phyloP scores from a whole-genome alignment of 2,888 invertebrate species.

The Cryptocephalus primarius region DNA sequence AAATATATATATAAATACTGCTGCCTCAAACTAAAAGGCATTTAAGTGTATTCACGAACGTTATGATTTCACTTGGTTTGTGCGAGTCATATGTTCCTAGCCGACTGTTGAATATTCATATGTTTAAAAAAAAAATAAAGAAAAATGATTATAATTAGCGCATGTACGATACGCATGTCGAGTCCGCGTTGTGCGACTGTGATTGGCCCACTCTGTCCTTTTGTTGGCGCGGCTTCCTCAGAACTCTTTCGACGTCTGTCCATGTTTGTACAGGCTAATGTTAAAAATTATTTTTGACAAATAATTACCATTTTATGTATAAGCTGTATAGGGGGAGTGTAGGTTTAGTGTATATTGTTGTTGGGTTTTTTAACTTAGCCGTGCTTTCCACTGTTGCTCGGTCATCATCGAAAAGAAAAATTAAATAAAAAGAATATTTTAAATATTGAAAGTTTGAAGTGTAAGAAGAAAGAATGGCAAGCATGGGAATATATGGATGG shows the following conservation, averaged over 20 bases:
- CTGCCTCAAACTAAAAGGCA: slow-evolving; percentile 20
- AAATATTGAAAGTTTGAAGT: too few relatives aligned
- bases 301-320: slow-evolving; percentile 37
- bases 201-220: slow-evolving; percentile 28
- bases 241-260: slow-evolving; percentile 22
- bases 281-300: slow-evolving; percentile 38
- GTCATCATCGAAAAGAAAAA: slow-evolving; percentile 13
- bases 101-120: slow-evolving; percentile 30
- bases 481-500: not conserved
- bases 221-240: slow-evolving; percentile 20
- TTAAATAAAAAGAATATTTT: slow-evolving; percentile 3
- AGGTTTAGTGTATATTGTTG: slow-evolving; percentile 36
- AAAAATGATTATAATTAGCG: slow-evolving; percentile 20
- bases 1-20: not conserved
- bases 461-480: too few relatives aligned
- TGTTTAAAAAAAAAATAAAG: slow-evolving; percentile 17
- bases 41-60: slow-evolving; percentile 28
- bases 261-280: slow-evolving; percentile 35
- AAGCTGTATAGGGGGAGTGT: slow-evolving; percentile 36
- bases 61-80: slow-evolving; percentile 24
- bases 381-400: slow-evolving; percentile 30
- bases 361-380: slow-evolving; percentile 28
- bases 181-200: slow-evolving; percentile 29
- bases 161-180: slow-evolving; percentile 21
- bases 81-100: slow-evolving; percentile 35